Evolutionary conservation across 1,140 invertebrate genomes (phyloP), one percentile per base, ranked within the genome.

Genomic region (Hylaeus anthracinus): DNA sequence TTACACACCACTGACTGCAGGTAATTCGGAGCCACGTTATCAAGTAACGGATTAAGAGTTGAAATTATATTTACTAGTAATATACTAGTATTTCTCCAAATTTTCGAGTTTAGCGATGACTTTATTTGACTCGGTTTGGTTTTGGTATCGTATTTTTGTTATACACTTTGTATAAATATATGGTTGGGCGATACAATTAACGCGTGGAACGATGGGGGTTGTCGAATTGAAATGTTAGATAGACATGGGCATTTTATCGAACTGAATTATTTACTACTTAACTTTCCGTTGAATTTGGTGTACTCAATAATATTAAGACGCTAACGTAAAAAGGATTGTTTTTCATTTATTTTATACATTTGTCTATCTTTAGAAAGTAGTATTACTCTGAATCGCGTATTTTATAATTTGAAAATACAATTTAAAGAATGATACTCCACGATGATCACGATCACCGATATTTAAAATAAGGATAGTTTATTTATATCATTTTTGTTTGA

Each of bases 251-350:
- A 3, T 37, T 14, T 15, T 3, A 45, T 5, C 5, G 12, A 65
- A 15, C n/a, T 64, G 43, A 6, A 15, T 15, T 48, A 48, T 26
- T n/a, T 66, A 9, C 1, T n/a, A 10, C 1, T 15, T 6, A 8
- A 43, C 2, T 64, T 65, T 64, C 39, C 3, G 26, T 26, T 26
- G 43, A 48, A 8, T n/a, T 65, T 8, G 6, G 43, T 66, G 48
- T 66, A 48, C 64, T 45, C 64, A 48, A 10, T 66, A 66, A 66
- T 48, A 66, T 66, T 66, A 45, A 66, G 45, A 48, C 3, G 8
- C 15, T 14, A 26, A 0, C 43, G n/a, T 26, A 3, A 66, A 0
- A n/a, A 66, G 5, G n/a, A 15, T 58, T 58, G 26, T 48, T 48
- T 66, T 66, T 9, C 61, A 64, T 41, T 39, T 10, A 58, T n/a